phyloP scores from a whole-genome alignment of 2,797 vertebrate genomes.

The Hafferia zeledoni region DNA sequence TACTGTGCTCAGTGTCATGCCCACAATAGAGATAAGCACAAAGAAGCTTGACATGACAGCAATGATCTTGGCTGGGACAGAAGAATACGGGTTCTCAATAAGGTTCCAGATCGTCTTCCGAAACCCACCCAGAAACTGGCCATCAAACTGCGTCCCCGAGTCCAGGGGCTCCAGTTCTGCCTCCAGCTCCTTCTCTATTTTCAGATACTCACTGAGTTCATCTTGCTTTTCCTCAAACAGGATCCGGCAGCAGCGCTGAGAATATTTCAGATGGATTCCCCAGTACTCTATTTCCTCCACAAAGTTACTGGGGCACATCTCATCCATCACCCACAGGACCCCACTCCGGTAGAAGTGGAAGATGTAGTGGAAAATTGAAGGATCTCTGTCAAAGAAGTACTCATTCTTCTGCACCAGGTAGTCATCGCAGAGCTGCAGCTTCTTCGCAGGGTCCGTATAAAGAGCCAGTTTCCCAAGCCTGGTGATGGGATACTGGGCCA shows the following conservation, averaged over 20 bases:
- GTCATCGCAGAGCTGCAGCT: slow-evolving; percentile 87
- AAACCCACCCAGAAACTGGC: slow-evolving; percentile 80
- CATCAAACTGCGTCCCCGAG: slow-evolving; percentile 76
- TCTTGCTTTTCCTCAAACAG: slow-evolving; percentile 89
- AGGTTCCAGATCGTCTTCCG: slow-evolving; percentile 86
- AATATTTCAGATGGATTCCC: slow-evolving; percentile 86
- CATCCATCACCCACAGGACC: slow-evolving; percentile 89
- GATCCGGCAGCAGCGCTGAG: slow-evolving; percentile 88
- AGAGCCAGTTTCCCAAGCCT: slow-evolving; percentile 85
- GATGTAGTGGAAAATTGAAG: slow-evolving; percentile 87
- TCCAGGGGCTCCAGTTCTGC: slow-evolving; percentile 86
- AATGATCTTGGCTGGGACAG: slow-evolving; percentile 85
- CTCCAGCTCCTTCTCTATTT: slow-evolving; percentile 87
- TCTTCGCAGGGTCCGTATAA: slow-evolving; percentile 79
- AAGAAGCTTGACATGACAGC: slow-evolving; percentile 89
- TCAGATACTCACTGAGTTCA: slow-evolving; percentile 87
- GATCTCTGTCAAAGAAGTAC: slow-evolving; percentile 92
- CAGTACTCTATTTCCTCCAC: slow-evolving; percentile 89
- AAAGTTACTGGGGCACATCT: slow-evolving; percentile 88
- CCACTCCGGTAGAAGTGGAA: slow-evolving; percentile 90
- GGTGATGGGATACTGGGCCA: slow-evolving; percentile 81
- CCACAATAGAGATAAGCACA: slow-evolving; percentile 89
- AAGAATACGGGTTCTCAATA: slow-evolving; percentile 91
- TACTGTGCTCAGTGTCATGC: slow-evolving; percentile 91
- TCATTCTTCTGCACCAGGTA: slow-evolving; percentile 86